These are phyloP conservation scores for Meriones unguiculatus DNA, from an alignment of 2,113 vertebrate species.

Conservation along the genomic window DNA sequence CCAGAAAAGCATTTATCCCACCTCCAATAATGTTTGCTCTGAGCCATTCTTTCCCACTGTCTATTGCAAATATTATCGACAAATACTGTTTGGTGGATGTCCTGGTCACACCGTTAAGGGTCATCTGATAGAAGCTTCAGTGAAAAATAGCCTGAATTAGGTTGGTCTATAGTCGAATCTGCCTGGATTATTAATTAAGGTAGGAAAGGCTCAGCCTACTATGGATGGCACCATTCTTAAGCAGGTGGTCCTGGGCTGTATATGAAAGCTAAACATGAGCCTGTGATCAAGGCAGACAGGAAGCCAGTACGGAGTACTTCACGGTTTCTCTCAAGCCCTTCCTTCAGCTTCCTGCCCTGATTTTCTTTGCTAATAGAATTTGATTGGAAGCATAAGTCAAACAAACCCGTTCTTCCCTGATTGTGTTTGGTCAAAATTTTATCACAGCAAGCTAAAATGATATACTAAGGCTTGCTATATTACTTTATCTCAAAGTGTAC, in stretches of 20 bases:
- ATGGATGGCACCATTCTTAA: not conserved
- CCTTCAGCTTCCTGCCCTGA: not conserved
- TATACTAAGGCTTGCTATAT: not conserved
- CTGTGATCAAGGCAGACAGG: not conserved
- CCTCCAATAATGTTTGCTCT: not conserved
- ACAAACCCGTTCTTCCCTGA: not conserved
- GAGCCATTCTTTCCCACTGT: not conserved
- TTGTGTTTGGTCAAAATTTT: not conserved
- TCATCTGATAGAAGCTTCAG: not conserved
- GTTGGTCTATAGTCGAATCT: too few species aligned
- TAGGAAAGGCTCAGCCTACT: not conserved
- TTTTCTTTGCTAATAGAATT: not conserved
- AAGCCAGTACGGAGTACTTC: too few species aligned
- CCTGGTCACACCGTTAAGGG: not conserved
- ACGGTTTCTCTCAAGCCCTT: not conserved
- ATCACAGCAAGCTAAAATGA: not conserved
- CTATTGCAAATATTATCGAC: not conserved
- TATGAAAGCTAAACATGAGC: not conserved
- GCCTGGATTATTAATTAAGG: not conserved
- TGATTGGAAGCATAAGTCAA: not conserved
- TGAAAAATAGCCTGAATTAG: not conserved
- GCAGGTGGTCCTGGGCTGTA: not conserved
- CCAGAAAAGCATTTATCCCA: not conserved
- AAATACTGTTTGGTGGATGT: not conserved
- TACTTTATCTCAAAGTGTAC: constrained; percentile 38